Evolutionary conservation across 2,113 vertebrate species (phyloP), one percentile per base, ranked within the genome.

Genomic region (Limnothrissa miodon): DNA sequence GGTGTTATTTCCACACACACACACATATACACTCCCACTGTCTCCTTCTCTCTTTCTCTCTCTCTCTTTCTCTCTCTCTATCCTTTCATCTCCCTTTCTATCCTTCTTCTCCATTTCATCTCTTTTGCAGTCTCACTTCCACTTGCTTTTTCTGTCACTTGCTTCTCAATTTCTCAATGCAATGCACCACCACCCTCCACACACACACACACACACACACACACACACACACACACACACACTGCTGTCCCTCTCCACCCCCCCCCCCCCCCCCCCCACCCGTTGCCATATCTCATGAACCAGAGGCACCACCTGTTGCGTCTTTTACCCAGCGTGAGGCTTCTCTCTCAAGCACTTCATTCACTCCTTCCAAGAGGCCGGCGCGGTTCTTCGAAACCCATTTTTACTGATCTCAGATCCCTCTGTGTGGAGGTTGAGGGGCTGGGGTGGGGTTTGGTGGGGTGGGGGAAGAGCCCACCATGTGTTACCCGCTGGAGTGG

Each of bases 291-390:
- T 10, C 23, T 42, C 45, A 39, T 10, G 15, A 15, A 21, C 13
- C 80, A 4, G 45, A 53, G 10, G 19, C 36, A 51, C 79, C 83
- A 78, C 83, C 83, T 81, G 80, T 84, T 36, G 46, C 46, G 46
- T 78, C 70, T 53, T 39, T 83, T 78, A 51, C 66, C 19, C 70
- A 53, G 70, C 33, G 25, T 81, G 80, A 62, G 36, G 21, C 36
- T n/a, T 1, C 36, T 36, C 25, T 39, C 48, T 59, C 45, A 78
- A 56, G 15, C 36, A 78, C 39, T 53, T 23, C 80, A 81, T 81
- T 81, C 80, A 81, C 39, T 78, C 62, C 17, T 84, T 81, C 80
- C 66, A 15, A 51, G 66, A 84, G 74, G 25, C 44, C n/a, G 2
- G 3, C 9, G 0, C 45, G 25, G 44, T 81, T 84, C 80, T 39